Evolutionary conservation across 2,113 vertebrate genomes (phyloP).

Genomic region (Eudorcas thomsonii): DNA sequence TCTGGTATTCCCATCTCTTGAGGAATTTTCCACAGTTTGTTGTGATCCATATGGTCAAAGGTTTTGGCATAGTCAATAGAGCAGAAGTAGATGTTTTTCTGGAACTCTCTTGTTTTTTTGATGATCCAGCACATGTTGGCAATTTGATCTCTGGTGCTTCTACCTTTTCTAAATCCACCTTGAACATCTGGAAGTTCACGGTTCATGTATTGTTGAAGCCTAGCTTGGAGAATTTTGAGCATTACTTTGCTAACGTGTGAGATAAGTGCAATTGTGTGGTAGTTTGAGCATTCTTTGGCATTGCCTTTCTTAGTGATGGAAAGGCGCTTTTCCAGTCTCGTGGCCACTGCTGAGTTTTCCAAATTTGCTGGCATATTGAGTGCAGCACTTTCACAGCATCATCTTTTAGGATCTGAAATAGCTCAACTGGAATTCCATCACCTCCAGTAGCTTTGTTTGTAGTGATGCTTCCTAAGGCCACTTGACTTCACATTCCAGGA

Average conservation of each 20-base stretch:
- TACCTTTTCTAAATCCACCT: background rate
- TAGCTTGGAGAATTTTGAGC: background rate
- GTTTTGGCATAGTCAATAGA: background rate
- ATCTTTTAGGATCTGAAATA: no score
- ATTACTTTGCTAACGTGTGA: background rate
- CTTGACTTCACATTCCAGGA: no score
- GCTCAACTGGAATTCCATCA: no score
- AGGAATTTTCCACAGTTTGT: background rate
- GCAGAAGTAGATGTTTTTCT: background rate
- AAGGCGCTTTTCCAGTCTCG: no score
- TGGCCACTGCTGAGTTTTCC: no score
- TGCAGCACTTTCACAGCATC: no score
- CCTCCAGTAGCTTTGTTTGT: no score
- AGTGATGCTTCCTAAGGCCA: no score
- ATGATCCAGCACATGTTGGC: background rate
- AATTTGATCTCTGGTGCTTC: background rate
- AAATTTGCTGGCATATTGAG: no score
- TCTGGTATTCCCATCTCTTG: background rate
- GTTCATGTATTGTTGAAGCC: background rate
- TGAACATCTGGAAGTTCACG: background rate
- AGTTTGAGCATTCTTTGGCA: background rate
- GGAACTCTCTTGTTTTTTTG: background rate
- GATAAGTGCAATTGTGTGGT: rapidly evolving
- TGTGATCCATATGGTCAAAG: background rate
- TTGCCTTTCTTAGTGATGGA: background rate